A percentile compares a stretch with the other conserved stretches of the same genome.
Conservation (phyloP, 2,797 vertebrate genomes). For the Trematomus bernacchii region DNA sequence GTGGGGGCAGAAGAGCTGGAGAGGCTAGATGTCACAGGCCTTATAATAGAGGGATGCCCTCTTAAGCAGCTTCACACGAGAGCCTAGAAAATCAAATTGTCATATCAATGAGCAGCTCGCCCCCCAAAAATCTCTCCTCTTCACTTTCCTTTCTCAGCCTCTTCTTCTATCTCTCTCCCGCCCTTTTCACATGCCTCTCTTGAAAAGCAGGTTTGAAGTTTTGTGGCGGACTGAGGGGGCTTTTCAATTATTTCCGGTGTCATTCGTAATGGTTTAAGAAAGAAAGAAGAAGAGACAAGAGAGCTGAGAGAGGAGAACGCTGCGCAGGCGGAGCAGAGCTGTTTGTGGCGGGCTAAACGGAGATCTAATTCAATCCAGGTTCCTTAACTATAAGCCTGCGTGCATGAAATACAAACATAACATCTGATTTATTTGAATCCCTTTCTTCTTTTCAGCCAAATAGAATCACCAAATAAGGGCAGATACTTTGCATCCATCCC, state of each 20-base stretch:
- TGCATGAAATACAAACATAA: slow-evolving; percentile 61
- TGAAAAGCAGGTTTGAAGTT: slow-evolving; percentile 68
- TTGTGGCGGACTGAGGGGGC: slow-evolving; percentile 42
- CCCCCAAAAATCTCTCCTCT: slow-evolving; percentile 15
- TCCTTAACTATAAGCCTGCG: slow-evolving; percentile 56
- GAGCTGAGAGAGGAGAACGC: slow-evolving; percentile 35
- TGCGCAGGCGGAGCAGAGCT: slow-evolving; percentile 27
- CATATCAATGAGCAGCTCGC: slow-evolving; percentile 79
- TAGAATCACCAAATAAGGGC: slow-evolving; percentile 24
- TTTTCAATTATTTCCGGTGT: slow-evolving; percentile 72
- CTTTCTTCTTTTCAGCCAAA: slow-evolving; percentile 43
- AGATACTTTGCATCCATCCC: slow-evolving; percentile 12
- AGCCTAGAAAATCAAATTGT: slow-evolving; percentile 83
- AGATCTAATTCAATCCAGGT: slow-evolving; percentile 72
- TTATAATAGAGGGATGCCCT: slow-evolving; percentile 82
- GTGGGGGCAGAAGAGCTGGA: slow-evolving; percentile 44
- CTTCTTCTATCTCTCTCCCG: slow-evolving; percentile 40
- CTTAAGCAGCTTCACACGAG: slow-evolving; percentile 79
- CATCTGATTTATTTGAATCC: slow-evolving; percentile 30
- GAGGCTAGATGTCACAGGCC: slow-evolving; percentile 79
- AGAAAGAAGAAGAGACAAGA: slow-evolving; percentile 35
- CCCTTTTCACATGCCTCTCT: slow-evolving; percentile 43
- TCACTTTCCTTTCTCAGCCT: slow-evolving; percentile 48
- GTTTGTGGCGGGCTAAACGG: slow-evolving; percentile 58
- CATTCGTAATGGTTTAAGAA: slow-evolving; percentile 59